These are phyloP conservation scores for Meda fulgida DNA, from an alignment of 2,797 vertebrate species.

Conservation along the genomic window DNA sequence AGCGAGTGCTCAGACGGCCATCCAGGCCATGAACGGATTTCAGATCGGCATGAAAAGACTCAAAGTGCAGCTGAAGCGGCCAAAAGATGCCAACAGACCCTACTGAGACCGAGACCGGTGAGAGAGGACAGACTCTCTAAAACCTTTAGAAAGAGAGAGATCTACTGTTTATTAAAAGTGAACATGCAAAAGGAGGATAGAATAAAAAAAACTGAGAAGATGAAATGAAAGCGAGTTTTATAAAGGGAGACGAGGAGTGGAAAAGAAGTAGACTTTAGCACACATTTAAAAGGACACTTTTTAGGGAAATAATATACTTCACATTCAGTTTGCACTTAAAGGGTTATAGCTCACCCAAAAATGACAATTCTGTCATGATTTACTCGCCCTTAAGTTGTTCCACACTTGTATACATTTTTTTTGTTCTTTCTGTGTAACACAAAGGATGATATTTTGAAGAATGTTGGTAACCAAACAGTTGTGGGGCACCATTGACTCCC, in stretches of 20 bases:
- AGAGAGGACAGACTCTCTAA: neutral
- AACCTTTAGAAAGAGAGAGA: conserved; percentile 41
- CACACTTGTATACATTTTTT: too few relatives aligned
- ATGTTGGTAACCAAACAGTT: too few relatives aligned
- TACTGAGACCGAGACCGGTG: conserved; percentile 82
- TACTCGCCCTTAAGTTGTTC: too few relatives aligned
- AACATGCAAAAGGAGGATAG: neutral
- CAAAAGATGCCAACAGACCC: conserved; percentile 97
- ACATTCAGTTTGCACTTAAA: neutral
- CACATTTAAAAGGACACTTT: neutral
- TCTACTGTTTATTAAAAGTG: conserved; percentile 35
- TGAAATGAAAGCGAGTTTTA: neutral
- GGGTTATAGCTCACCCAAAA: too few relatives aligned
- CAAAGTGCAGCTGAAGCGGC: conserved; percentile 98
- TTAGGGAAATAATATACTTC: neutral
- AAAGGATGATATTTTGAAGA: too few relatives aligned
- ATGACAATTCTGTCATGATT: too few relatives aligned
- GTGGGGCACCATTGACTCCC: too few relatives aligned
- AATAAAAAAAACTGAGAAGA: conserved; percentile 1
- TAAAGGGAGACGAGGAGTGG: neutral
- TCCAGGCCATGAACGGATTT: conserved; percentile 89
- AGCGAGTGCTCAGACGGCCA: conserved; percentile 85
- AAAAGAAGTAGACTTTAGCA: neutral
- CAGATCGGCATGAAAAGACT: conserved; percentile 92
- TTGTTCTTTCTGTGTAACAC: too few relatives aligned